A percentile compares a stretch with the other conserved stretches of the same genome.
Conservation (phyloP, 2,113 vertebrate species). For the Pituophis catenifer region DNA sequence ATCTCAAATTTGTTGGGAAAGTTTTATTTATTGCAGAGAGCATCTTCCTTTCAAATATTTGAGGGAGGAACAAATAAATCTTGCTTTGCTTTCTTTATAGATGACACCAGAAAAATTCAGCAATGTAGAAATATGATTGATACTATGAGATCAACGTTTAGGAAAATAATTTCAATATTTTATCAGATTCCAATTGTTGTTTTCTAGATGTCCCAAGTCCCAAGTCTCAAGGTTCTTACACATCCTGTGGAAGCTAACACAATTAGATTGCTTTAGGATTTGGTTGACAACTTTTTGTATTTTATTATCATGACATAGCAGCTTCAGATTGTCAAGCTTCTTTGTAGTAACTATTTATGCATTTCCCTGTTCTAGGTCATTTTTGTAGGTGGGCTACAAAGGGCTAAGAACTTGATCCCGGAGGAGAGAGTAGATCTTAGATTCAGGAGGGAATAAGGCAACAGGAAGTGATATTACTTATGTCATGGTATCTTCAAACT, state of each 20-base stretch:
- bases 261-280: background rate
- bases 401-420: background rate
- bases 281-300: background rate
- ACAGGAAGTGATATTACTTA: background rate
- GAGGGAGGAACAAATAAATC: background rate
- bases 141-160: background rate
- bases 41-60: background rate
- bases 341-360: background rate
- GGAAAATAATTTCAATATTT: background rate
- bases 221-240: background rate
- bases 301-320: background rate
- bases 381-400: background rate
- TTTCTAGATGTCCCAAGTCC: background rate
- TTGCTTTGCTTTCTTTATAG: background rate
- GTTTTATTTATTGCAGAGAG: background rate
- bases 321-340: background rate
- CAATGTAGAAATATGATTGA: background rate
- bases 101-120: background rate
- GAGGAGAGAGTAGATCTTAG: background rate
- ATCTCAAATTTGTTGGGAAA: background rate
- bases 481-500: background rate
- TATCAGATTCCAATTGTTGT: background rate
- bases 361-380: background rate
- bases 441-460: background rate
- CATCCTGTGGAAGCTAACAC: background rate